A percentile compares a stretch with the other conserved stretches of the same genome.
These are phyloP conservation scores for Orthosia gracilis DNA, from an alignment of 2,888 invertebrate species.

Conservation along the genomic window DNA sequence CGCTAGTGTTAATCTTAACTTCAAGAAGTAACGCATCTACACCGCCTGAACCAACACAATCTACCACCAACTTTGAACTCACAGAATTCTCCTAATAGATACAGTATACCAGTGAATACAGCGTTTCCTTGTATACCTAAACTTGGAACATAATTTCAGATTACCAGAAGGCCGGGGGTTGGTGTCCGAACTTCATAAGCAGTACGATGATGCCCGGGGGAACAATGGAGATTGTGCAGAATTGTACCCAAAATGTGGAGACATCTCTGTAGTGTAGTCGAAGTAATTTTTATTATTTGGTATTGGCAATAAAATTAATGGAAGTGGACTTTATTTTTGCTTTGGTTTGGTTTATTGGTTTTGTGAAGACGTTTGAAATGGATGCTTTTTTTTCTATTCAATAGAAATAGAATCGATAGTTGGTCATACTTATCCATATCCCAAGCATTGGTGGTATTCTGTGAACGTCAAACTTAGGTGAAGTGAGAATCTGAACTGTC, in stretches of 20 bases:
- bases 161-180: conserved; percentile 83
- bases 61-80: conserved; percentile 20
- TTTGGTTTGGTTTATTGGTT: conserved; percentile 5
- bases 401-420: no score
- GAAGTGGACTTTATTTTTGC: conserved; percentile 2
- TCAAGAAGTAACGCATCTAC: conserved; percentile 4
- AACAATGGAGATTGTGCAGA: conserved; percentile 73
- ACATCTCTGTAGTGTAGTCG: conserved; percentile 28
- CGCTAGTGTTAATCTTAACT: background rate
- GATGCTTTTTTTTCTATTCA: background rate
- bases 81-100: conserved; percentile 18
- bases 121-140: conserved; percentile 58
- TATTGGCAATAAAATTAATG: conserved; percentile 54
- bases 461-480: no score
- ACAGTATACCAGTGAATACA: conserved; percentile 27
- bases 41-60: conserved; percentile 14
- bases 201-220: conserved; percentile 88
- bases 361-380: background rate
- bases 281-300: conserved; percentile 24
- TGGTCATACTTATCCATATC: no score
- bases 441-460: no score
- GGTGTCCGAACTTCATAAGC: conserved; percentile 78
- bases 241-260: conserved; percentile 76
- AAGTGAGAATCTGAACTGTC: no score
- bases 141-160: conserved; percentile 79